A percentile compares a stretch with the other conserved stretches of the same genome.
Evolutionary conservation across 2,797 vertebrate genomes (phyloP).

Genomic region (Gallinago stenura): DNA sequence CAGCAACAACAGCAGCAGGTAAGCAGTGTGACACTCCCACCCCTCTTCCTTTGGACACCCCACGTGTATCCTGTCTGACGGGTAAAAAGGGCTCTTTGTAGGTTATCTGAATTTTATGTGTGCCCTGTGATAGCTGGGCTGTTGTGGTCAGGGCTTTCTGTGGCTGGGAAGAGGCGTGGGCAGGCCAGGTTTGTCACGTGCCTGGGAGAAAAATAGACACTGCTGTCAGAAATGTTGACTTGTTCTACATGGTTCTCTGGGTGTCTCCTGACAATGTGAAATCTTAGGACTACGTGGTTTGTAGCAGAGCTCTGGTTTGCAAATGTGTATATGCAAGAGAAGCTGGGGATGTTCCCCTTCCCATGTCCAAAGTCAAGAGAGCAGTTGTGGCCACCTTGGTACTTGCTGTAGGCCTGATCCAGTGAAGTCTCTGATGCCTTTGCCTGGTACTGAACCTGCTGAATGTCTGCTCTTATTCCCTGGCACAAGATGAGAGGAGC

Average conservation of each 20-base stretch:
- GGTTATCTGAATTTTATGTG: background rate
- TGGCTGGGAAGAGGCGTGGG: background rate
- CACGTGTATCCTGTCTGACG: background rate
- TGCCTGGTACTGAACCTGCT: background rate
- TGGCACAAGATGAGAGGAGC: background rate
- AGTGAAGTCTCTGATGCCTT: background rate
- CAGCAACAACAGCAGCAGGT: slow-evolving; percentile 75
- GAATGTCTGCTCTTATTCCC: background rate
- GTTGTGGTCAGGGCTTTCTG: background rate
- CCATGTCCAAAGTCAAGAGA: background rate
- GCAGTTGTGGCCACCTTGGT: background rate
- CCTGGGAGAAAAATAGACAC: background rate
- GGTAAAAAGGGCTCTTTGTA: background rate
- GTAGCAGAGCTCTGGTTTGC: background rate
- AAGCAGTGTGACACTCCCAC: background rate
- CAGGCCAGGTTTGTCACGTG: background rate
- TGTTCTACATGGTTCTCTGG: background rate
- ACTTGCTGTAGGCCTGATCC: background rate
- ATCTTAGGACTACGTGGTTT: background rate
- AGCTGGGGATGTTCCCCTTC: background rate
- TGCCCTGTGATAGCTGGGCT: background rate
- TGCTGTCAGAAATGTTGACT: background rate
- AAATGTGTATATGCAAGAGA: background rate
- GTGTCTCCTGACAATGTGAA: background rate
- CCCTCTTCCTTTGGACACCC: background rate